Conservation (phyloP, 2,888 invertebrate species). For the Watsonalla binaria region DNA sequence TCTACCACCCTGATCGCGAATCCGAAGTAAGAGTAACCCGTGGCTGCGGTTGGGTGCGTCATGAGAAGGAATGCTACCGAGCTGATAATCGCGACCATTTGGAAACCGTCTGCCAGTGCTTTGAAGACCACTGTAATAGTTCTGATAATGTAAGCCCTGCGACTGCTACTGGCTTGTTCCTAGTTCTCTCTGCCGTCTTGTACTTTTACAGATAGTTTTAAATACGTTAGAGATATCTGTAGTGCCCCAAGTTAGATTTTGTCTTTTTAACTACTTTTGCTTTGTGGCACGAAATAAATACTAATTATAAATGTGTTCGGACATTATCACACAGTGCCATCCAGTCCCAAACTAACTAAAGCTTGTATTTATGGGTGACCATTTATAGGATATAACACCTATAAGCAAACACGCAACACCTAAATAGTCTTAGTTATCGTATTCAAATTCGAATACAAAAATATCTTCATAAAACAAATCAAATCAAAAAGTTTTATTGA, state of each 20-base stretch:
- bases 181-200: conserved; percentile 31
- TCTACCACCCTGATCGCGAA: conserved; percentile 48
- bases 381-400: no score
- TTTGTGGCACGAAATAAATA: no score
- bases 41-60: conserved; percentile 81
- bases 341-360: no score
- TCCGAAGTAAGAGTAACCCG: conserved; percentile 77
- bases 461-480: no score
- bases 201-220: conserved; percentile 27
- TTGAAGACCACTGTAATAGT: conserved; percentile 79
- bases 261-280: no score
- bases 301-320: no score
- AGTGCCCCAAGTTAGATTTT: background rate
- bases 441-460: no score
- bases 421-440: no score
- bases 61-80: conserved; percentile 72
- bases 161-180: conserved; percentile 27
- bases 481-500: no score
- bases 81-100: conserved; percentile 80
- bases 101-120: conserved; percentile 81
- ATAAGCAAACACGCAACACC: no score
- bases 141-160: conserved; percentile 33
- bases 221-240: background rate
- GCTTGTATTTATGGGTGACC: no score
- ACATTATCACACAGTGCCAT: no score